Percentiles rank a stretch among this genome's conserved stretches.
phyloP scores from a whole-genome alignment of 2,113 vertebrate genomes.

The Calyptomena viridis region DNA sequence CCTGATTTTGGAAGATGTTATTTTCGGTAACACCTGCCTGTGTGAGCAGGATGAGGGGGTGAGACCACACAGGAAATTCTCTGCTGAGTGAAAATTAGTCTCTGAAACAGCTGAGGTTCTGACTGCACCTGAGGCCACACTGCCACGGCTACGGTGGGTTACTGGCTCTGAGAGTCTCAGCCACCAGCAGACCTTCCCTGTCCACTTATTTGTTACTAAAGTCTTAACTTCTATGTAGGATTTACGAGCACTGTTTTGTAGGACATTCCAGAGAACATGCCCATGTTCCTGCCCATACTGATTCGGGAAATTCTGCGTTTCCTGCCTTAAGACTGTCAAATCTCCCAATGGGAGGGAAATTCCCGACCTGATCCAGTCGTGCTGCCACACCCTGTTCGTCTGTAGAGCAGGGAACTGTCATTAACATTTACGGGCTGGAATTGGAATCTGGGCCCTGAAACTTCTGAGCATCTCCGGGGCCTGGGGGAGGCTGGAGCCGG shows the following conservation, averaged over 20 bases:
- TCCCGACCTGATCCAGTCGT: accelerated
- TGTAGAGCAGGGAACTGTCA: too few species aligned
- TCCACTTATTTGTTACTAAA: background rate
- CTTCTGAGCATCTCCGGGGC: background rate
- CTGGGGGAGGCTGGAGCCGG: background rate
- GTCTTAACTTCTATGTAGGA: too few species aligned
- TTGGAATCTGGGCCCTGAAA: background rate
- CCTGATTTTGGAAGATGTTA: background rate
- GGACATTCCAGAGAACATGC: background rate
- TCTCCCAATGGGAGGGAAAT: background rate
- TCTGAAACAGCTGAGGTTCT: background rate
- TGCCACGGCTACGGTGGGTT: background rate
- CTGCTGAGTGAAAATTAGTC: background rate
- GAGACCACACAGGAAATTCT: background rate
- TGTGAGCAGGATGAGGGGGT: background rate
- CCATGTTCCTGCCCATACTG: background rate
- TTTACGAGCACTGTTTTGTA: background rate
- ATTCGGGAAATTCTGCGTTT: background rate
- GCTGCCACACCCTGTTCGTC: background rate
- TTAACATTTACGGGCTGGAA: background rate
- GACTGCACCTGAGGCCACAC: background rate
- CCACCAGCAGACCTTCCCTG: background rate
- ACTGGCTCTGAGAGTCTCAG: background rate
- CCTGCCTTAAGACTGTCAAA: background rate
- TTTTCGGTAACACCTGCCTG: background rate